Conservation (phyloP, 2,888 invertebrate species). For the Rhingia campestris region DNA sequence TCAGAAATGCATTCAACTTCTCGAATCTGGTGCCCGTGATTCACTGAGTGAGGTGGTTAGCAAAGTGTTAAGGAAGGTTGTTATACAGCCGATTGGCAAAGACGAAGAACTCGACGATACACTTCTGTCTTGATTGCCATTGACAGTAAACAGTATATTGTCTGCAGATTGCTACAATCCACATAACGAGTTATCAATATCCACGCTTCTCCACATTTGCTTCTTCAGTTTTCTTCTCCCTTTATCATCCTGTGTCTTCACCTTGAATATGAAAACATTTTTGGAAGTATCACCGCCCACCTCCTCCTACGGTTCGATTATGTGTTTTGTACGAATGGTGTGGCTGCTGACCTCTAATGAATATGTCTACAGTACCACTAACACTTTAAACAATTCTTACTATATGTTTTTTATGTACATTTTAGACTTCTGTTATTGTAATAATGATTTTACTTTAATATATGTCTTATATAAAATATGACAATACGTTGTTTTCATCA, state of each 20-base stretch:
- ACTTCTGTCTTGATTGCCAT: slow-evolving; percentile 88
- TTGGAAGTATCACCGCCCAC: slow-evolving; percentile 20
- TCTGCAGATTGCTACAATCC: slow-evolving; percentile 28
- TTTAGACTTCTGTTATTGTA: slow-evolving; percentile 71
- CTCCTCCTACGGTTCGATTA: slow-evolving; percentile 17
- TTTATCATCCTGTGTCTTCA: slow-evolving; percentile 9
- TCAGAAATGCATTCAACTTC: slow-evolving; percentile 89
- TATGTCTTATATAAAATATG: slow-evolving; percentile 73
- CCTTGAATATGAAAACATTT: slow-evolving; percentile 22
- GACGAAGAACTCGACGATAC: slow-evolving; percentile 97
- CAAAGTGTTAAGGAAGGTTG: slow-evolving; percentile 91
- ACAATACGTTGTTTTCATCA: slow-evolving; percentile 40
- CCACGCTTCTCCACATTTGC: slow-evolving; percentile 32
- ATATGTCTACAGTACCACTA: slow-evolving; percentile 59
- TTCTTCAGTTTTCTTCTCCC: slow-evolving; percentile 26
- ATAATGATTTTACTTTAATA: slow-evolving; percentile 72
- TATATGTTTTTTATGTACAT: slow-evolving; percentile 73
- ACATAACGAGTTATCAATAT: slow-evolving; percentile 34
- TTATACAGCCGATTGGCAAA: slow-evolving; percentile 90
- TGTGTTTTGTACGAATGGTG: slow-evolving; percentile 62
- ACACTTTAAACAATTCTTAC: slow-evolving; percentile 58
- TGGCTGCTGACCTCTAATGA: slow-evolving; percentile 48
- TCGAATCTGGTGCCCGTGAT: slow-evolving; percentile 95
- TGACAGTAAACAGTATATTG: slow-evolving; percentile 8
- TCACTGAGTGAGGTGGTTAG: slow-evolving; percentile 94